Conservation (phyloP, 2,888 invertebrate genomes). For the Lithophane leautieri region DNA sequence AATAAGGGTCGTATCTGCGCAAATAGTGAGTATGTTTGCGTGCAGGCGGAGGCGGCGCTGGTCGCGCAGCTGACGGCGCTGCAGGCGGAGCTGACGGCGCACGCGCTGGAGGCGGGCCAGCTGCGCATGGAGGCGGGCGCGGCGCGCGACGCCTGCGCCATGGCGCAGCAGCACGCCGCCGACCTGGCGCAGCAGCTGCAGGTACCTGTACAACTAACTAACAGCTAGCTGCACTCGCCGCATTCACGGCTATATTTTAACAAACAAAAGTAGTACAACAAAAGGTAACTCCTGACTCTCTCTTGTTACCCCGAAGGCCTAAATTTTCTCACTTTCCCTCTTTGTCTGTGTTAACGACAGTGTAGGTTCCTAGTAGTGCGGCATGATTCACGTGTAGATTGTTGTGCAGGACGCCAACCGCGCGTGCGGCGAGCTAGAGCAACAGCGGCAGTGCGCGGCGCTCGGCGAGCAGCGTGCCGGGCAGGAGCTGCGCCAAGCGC, state of each 20-base stretch:
- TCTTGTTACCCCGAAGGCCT: background rate
- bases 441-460: constrained; percentile 83
- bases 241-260: background rate
- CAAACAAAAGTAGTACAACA: background rate
- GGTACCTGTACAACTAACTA: constrained; percentile 68
- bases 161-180: constrained; percentile 88
- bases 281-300: background rate
- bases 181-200: constrained; percentile 90
- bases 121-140: constrained; percentile 87
- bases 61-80: constrained; percentile 86
- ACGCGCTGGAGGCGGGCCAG: constrained; percentile 81
- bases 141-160: constrained; percentile 81
- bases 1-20: background rate
- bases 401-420: constrained; percentile 88
- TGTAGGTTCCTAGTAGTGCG: constrained; percentile 48
- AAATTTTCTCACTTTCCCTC: background rate
- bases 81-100: constrained; percentile 82
- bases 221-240: background rate
- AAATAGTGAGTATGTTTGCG: background rate
- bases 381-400: constrained; percentile 55
- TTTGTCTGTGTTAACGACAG: background rate
- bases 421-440: constrained; percentile 88
- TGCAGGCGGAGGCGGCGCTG: constrained; percentile 80
- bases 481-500: constrained; percentile 89
- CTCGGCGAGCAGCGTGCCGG: constrained; percentile 87